phyloP scores from a whole-genome alignment of 2,888 invertebrate genomes.

The Callyntrura guangdongensis region DNA sequence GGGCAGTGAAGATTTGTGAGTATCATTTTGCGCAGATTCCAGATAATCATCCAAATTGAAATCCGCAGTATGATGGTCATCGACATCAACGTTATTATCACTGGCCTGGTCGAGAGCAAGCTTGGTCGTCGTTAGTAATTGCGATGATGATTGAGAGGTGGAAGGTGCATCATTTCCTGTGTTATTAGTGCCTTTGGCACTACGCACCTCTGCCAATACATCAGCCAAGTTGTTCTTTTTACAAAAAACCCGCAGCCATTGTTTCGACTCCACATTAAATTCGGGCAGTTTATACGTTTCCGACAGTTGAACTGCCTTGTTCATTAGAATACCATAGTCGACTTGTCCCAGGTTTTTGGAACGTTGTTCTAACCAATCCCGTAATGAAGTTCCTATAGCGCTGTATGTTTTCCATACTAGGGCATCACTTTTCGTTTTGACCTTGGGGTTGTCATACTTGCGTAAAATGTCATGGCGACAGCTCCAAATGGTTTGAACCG shows the following conservation, averaged over 20 bases:
- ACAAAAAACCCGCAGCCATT: conserved; percentile 54
- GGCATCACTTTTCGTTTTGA: conserved; percentile 61
- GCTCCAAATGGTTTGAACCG: conserved; percentile 79
- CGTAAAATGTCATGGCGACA: conserved; percentile 63
- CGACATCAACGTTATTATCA: no score
- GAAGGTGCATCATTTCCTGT: not conserved
- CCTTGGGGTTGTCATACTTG: conserved; percentile 48
- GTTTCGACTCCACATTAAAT: conserved; percentile 19
- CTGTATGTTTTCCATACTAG: conserved; percentile 70
- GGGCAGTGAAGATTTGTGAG: no score
- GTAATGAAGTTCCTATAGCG: conserved; percentile 54
- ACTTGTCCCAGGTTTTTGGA: not conserved
- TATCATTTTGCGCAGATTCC: not conserved
- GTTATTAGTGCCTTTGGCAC: not conserved
- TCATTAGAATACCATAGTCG: not conserved
- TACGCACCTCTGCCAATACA: not conserved
- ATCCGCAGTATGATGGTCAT: not conserved
- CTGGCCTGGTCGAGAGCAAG: no score
- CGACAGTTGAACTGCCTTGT: conserved; percentile 42
- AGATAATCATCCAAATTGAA: not conserved
- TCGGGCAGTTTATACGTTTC: conserved; percentile 33
- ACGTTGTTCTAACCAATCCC: conserved; percentile 53
- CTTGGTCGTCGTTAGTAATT: no score
- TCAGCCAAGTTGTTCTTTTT: conserved; percentile 19
- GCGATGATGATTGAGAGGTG: no score